Evolutionary conservation across 2,797 vertebrate species (phyloP).

Genomic region (Diceros bicornis): DNA sequence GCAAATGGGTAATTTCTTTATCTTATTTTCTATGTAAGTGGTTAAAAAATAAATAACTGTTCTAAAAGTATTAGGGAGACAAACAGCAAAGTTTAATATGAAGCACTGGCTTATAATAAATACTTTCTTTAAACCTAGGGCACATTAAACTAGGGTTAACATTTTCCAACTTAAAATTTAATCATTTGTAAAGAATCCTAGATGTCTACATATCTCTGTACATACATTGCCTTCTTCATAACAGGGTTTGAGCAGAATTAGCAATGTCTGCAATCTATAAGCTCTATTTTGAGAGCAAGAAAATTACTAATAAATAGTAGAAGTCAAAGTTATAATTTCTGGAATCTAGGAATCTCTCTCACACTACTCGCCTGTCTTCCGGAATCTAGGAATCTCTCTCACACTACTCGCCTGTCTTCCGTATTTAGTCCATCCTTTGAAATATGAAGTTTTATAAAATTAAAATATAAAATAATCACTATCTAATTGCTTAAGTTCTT

Average conservation of each 20-base stretch:
- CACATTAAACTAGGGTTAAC: not conserved
- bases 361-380: not conserved
- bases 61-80: not conserved
- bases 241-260: not conserved
- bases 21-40: not conserved
- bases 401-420: not conserved
- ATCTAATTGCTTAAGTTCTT: not conserved
- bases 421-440: not conserved
- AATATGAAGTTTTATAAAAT: not conserved
- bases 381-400: too few relatives aligned
- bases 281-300: constrained; percentile 50
- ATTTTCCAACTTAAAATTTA: constrained; percentile 35
- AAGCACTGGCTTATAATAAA: not conserved
- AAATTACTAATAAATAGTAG: not conserved
- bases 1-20: not conserved
- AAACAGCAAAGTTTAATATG: not conserved
- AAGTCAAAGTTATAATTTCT: not conserved
- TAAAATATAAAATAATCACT: constrained; percentile 3
- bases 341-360: not conserved
- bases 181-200: not conserved
- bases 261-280: not conserved
- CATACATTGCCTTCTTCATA: not conserved
- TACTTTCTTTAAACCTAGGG: not conserved
- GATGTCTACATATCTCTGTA: not conserved
- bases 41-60: constrained; percentile 37